Evolutionary conservation across 2,888 invertebrate species (phyloP).

Genomic region (Hyppa rectilinea): DNA sequence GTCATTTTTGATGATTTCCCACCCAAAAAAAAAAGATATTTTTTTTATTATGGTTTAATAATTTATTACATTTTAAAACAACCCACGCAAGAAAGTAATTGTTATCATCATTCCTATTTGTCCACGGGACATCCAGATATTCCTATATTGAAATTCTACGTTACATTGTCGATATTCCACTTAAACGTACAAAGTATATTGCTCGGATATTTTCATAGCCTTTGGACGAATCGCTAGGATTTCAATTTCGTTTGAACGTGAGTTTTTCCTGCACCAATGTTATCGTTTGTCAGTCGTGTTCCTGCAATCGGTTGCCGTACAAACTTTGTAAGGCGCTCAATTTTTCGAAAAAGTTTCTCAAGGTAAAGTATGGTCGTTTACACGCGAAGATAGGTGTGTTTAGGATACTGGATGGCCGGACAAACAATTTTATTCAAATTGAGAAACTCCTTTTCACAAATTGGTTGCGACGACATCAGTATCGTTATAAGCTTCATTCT

Average conservation of each 20-base stretch:
- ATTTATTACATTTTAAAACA: neutral
- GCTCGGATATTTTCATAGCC: constrained; percentile 35
- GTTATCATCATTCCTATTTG: neutral
- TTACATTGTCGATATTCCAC: neutral
- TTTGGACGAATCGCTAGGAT: constrained; percentile 26
- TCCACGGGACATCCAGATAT: neutral
- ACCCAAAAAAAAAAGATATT: too few species aligned
- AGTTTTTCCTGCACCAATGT: constrained; percentile 26
- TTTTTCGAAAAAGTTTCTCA: too few species aligned
- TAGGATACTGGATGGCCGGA: neutral
- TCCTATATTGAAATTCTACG: neutral
- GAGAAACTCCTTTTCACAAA: neutral
- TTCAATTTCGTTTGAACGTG: constrained; percentile 32
- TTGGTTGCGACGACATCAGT: too few species aligned
- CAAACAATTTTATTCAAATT: too few species aligned
- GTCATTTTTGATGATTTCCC: too few species aligned
- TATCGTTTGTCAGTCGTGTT: constrained; percentile 9
- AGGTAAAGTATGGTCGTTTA: neutral
- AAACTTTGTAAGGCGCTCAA: constrained; percentile 27
- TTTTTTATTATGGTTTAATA: neutral
- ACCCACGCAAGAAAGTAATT: neutral
- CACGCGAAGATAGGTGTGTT: too few species aligned
- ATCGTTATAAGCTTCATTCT: too few species aligned
- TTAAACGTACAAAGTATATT: constrained; percentile 31
- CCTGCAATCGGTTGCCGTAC: constrained; percentile 30